Base-by-base conservation (phyloP, 2,888 invertebrate species). In the Lysandra coridon region DNA sequence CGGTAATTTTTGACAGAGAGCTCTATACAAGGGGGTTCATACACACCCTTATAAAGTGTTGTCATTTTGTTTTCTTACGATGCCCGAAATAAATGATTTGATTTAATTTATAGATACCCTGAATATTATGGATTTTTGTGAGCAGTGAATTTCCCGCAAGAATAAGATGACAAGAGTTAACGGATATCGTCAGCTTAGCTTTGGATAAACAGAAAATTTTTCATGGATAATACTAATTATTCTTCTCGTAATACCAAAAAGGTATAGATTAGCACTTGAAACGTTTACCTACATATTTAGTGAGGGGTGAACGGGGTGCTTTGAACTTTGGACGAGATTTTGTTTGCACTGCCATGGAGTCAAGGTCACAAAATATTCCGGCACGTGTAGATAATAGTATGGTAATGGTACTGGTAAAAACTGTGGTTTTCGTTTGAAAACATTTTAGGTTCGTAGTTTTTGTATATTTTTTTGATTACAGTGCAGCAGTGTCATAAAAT, bases 131-230 rank as follows among this genome's bases (percentile, higher is more conserved):
- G 6, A 17, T 60, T 60, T 60, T 60, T 5, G n/a, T 60, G 5
- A n/a, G n/a, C n/a, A n/a, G n/a, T 60, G 10, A 10, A 60, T 60
- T 60, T n/a, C 7, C n/a, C n/a, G 60, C n/a, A 4, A n/a, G 6
- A 60, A 60, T 60, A 60, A 17, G n/a, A n/a, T 60, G 60, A 60
- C 60, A n/a, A 60, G 60, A n/a, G 60, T 60, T 60, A n/a, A 60
- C 60, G 17, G n/a, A n/a, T 60, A 60, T n/a, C 17, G n/a, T 60
- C n/a, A n/a, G 60, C n/a, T 60, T 60, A n/a, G n/a, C n/a, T 60
- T 6, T n/a, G 60, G n/a, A 60, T n/a, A 5, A 6, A 60, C 60
- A 60, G 60, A n/a, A 60, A 60, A 60, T 60, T 1, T 60, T 60
- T 60, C 1, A 60, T 60, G n/a, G 6, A 60, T 60, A 60, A 60